Conservation (phyloP, 2,797 vertebrate species). For the Emys orbicularis region DNA sequence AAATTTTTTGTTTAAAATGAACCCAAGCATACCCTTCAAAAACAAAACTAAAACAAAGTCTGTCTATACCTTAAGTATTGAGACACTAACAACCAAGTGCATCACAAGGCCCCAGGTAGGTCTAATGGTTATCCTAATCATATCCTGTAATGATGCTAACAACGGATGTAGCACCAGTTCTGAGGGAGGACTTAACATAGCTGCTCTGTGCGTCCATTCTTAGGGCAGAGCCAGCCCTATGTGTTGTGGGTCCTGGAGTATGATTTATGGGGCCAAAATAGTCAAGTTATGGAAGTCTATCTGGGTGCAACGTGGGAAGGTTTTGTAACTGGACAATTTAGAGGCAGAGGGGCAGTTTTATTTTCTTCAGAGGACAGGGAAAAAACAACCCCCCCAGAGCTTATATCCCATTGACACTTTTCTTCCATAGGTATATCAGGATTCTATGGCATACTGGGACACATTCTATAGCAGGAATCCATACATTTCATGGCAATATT, state of each 20-base stretch:
- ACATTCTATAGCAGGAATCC: neutral
- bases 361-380: neutral
- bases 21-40: too few relatives aligned
- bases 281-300: too few relatives aligned
- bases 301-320: neutral
- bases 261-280: neutral
- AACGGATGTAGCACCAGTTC: neutral
- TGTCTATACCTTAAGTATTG: neutral
- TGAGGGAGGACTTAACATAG: neutral
- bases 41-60: neutral
- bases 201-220: neutral
- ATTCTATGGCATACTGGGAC: neutral
- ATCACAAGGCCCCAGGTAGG: neutral
- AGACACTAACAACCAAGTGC: neutral
- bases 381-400: neutral
- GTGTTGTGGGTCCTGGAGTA: neutral
- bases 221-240: neutral
- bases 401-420: neutral
- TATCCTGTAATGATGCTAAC: too few relatives aligned
- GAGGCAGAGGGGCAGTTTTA: neutral
- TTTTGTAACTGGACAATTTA: neutral
- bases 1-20: too few relatives aligned
- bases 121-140: neutral
- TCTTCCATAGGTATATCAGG: neutral
- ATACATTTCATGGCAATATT: neutral